These are phyloP conservation scores for Danio tinwini DNA, from an alignment of 2,797 vertebrate genomes.

Conservation along the genomic window DNA sequence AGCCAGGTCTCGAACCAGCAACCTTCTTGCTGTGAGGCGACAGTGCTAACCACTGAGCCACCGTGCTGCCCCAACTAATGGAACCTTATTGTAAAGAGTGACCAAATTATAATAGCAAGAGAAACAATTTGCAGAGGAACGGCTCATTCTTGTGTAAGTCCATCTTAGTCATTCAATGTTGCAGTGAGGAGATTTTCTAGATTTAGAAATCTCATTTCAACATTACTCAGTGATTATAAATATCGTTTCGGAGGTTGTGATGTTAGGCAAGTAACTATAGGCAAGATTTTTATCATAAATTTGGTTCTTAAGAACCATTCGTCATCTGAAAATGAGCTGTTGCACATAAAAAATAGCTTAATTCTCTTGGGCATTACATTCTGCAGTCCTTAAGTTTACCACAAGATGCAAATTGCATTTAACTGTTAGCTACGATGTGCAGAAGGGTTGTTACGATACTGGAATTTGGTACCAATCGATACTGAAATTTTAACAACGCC, in stretches of 20 bases:
- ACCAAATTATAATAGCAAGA: neutral
- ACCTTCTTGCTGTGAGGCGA: too few relatives aligned
- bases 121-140: too few relatives aligned
- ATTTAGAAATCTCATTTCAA: neutral
- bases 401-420: neutral
- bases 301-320: slow-evolving; percentile 11
- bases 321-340: neutral
- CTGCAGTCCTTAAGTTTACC: neutral
- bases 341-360: neutral
- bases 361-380: slow-evolving; percentile 19
- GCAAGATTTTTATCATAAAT: neutral
- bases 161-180: neutral
- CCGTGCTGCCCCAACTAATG: too few relatives aligned
- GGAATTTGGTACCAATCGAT: too few relatives aligned
- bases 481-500: neutral
- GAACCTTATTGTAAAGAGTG: too few relatives aligned
- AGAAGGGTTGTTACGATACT: too few relatives aligned
- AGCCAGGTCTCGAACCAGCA: too few relatives aligned
- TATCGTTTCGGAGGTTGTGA: slow-evolving; percentile 2
- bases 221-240: neutral
- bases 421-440: neutral
- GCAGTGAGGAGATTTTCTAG: neutral
- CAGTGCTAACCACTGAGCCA: too few relatives aligned
- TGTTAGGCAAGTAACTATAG: too few relatives aligned
- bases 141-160: neutral